These are phyloP conservation scores for Amiota mariae DNA, from an alignment of 2,888 invertebrate genomes.

Conservation along the genomic window DNA sequence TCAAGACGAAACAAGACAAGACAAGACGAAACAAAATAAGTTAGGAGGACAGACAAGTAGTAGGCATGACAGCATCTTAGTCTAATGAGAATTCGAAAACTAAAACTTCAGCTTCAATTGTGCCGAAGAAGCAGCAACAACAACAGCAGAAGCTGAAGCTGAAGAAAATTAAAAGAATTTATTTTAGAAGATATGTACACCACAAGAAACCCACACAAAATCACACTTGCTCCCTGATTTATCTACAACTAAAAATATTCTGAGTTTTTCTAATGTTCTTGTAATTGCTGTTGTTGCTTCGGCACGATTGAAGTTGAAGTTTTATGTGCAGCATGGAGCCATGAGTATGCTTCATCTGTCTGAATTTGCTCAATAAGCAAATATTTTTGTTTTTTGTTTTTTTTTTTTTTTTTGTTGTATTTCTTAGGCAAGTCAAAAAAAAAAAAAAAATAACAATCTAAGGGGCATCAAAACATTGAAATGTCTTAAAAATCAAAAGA, in stretches of 20 bases:
- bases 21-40: neutral
- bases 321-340: constrained; percentile 4
- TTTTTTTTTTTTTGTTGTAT: neutral
- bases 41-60: constrained; percentile 48
- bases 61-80: constrained; percentile 65
- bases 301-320: too few relatives aligned
- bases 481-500: neutral
- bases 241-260: too few relatives aligned
- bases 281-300: too few relatives aligned
- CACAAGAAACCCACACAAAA: too few relatives aligned
- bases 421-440: constrained; percentile 1
- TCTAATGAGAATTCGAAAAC: constrained; percentile 68
- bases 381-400: constrained; percentile 10
- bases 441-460: neutral
- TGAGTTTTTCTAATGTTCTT: too few relatives aligned
- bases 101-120: constrained; percentile 63
- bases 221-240: too few relatives aligned
- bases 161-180: constrained; percentile 64
- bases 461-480: constrained; percentile 2
- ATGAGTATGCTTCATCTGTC: constrained; percentile 24
- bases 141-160: neutral
- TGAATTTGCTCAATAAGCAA: constrained; percentile 28
- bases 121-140: too few relatives aligned
- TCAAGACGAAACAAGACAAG: neutral
- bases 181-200: constrained; percentile 27